Evolutionary conservation across 2,113 vertebrate genomes (phyloP), one percentile per base, ranked within the genome.

Genomic region (Lophura nycthemera): DNA sequence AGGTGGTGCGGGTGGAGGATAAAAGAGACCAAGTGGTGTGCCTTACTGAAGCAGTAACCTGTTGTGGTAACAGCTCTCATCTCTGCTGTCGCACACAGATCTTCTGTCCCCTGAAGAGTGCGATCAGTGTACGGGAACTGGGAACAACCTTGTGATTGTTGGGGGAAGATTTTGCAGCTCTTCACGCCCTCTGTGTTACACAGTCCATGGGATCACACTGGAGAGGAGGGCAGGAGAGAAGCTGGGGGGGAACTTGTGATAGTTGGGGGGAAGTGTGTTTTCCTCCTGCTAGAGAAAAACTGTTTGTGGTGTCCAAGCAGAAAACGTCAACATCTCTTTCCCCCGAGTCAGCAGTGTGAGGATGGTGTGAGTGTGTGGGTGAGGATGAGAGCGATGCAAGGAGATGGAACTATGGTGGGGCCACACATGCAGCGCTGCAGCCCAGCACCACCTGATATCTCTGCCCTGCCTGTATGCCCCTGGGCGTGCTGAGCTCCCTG

Each of bases 341-440:
- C 96, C 42, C 70, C 90, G 73, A 93, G 91, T 96, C 96, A 97
- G 94, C 96, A 94, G 70, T 18, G 15, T 1, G 59, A 95, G 43
- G 77, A 72, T 92, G 96, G 93, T 92, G 86, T 97, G 94, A 95
- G 89, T 11, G 90, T 66, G 95, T 94, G 96, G 94, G 96, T 92
- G 93, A 87, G 79, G 75, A 20, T 0, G 3, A 94, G 69, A 87
- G 47, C 67, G 56, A n/a, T 59, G 59, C 34, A 61, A 32, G 29
- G 50, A 82, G 80, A 4, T 73, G 77, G 85, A 90, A 45, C 79
- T 4, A 1, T 78, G 86, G n/a, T 43, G 52, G 80, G 73, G 47
- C 88, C 73, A 45, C 69, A 69, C 0, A 1, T 29, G 63, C 1
- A 0, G 29, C 61, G 86, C 57, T 2, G 5, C 36, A 57, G 52